Percentiles rank a stretch among this genome's conserved stretches.
Conservation (phyloP, 2,113 vertebrate species). For the Pristiophorus japonicus region DNA sequence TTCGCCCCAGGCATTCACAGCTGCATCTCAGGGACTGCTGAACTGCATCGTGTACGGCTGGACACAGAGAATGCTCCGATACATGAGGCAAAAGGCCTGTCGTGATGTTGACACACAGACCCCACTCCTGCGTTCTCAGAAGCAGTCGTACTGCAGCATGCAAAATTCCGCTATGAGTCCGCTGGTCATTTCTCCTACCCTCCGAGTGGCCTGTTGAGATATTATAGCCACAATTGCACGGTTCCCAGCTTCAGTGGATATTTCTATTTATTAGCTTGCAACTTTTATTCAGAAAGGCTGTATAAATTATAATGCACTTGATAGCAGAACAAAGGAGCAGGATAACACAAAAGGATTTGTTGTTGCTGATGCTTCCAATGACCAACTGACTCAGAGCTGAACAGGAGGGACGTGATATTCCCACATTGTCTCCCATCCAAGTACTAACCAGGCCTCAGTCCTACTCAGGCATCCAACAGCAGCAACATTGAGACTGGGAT, state of each 20-base stretch:
- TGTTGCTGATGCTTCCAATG: not conserved
- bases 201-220: not conserved
- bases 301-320: not conserved
- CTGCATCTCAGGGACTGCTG: conserved; percentile 80
- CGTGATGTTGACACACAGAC: conserved; percentile 77
- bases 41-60: conserved; percentile 79
- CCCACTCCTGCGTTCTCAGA: conserved; percentile 77
- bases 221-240: not conserved
- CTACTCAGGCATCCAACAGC: not conserved
- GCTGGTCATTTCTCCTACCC: not conserved
- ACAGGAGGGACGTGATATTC: not conserved
- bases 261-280: not conserved
- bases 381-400: not conserved
- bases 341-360: not conserved
- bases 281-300: not conserved
- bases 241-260: not conserved
- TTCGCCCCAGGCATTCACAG: conserved; percentile 69
- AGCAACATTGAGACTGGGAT: not conserved
- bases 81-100: conserved; percentile 50
- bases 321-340: not conserved
- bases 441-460: not conserved
- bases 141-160: conserved; percentile 57
- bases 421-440: not conserved
- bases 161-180: not conserved
- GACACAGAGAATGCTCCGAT: conserved; percentile 63